Conservation (phyloP, 2,888 invertebrate genomes). For the Cheilosia scutellata region DNA sequence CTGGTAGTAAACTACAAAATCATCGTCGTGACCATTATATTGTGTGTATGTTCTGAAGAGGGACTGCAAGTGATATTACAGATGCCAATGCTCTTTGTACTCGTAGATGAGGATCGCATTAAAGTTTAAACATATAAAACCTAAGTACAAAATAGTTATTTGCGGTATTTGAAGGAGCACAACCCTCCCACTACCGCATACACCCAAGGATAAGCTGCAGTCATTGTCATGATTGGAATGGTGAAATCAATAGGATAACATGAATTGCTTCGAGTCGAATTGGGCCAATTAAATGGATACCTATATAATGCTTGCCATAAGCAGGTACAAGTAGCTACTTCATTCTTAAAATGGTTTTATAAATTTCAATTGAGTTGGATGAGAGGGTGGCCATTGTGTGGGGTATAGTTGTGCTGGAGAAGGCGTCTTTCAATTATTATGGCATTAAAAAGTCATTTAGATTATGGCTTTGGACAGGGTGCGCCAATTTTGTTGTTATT, state of each 20-base stretch:
- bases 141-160: slow-evolving; percentile 46
- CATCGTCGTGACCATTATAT: slow-evolving; percentile 33
- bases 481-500: slow-evolving; percentile 51
- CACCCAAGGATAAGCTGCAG: background rate
- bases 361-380: slow-evolving; percentile 49
- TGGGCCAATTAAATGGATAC: slow-evolving; percentile 73
- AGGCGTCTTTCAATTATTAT: slow-evolving; percentile 63
- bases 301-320: slow-evolving; percentile 20
- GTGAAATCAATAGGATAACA: slow-evolving; percentile 12
- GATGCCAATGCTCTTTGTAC: slow-evolving; percentile 69
- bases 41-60: slow-evolving; percentile 14
- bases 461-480: slow-evolving; percentile 52
- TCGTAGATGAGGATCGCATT: slow-evolving; percentile 54
- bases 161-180: slow-evolving; percentile 56
- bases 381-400: background rate
- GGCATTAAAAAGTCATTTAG: slow-evolving; percentile 64
- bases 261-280: slow-evolving; percentile 41
- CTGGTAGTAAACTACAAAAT: slow-evolving; percentile 58
- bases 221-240: background rate
- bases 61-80: slow-evolving; percentile 62
- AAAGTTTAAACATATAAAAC: slow-evolving; percentile 68
- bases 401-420: background rate
- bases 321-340: background rate
- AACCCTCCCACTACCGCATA: background rate
- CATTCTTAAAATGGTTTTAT: slow-evolving; percentile 42